These are phyloP conservation scores for Corythornis cristatus DNA, from an alignment of 2,113 vertebrate species.

Conservation along the genomic window DNA sequence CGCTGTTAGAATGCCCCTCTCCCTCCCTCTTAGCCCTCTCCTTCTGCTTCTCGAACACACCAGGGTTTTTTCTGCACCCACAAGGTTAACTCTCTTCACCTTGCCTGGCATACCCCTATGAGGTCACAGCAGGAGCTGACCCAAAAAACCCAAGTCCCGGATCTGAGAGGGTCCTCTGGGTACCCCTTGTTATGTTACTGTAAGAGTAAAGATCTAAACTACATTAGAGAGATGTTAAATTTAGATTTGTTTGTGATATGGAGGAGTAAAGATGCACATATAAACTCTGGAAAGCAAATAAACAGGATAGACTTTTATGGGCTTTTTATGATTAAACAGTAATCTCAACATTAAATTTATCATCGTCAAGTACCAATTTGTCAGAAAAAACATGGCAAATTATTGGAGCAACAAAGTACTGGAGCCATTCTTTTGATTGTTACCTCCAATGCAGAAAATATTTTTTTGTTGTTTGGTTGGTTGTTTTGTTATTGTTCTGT, in stretches of 20 bases:
- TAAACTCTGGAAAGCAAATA: background rate
- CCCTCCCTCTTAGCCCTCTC: background rate
- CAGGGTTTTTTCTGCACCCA: background rate
- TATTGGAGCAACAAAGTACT: background rate
- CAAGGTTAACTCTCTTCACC: fast-evolving
- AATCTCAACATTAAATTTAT: background rate
- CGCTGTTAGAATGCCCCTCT: background rate
- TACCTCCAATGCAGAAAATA: background rate
- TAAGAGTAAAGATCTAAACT: background rate
- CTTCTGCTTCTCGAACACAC: background rate
- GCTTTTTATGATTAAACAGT: background rate
- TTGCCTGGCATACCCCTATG: fast-evolving
- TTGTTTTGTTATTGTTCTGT: background rate
- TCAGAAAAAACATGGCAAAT: background rate
- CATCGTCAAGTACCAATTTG: background rate
- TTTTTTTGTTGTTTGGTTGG: background rate
- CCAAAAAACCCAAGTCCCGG: background rate
- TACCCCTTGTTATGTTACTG: background rate
- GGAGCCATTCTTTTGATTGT: background rate
- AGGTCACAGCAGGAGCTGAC: background rate
- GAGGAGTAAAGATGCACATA: background rate
- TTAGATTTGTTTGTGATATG: background rate
- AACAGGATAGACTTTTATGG: background rate
- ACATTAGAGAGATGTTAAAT: background rate
- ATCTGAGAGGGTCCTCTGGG: background rate